A percentile compares a stretch with the other conserved stretches of the same genome.
These are phyloP conservation scores for Sebastes trivittatus DNA, from an alignment of 2,797 vertebrate genomes.

Conservation along the genomic window DNA sequence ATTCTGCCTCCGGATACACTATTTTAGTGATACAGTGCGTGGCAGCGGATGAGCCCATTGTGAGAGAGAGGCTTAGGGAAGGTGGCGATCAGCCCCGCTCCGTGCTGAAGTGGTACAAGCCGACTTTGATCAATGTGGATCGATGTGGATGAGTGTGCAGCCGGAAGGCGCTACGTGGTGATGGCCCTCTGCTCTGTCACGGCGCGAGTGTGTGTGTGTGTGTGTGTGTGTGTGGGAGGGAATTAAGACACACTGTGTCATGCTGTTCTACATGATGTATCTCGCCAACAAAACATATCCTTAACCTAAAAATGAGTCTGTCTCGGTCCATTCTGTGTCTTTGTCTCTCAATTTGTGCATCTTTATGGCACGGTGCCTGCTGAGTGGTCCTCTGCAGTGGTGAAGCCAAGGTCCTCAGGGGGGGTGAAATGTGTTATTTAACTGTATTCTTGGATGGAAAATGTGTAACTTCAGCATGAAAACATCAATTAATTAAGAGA, in stretches of 20 bases:
- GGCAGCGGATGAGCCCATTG: slow-evolving; percentile 15
- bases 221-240: slow-evolving; percentile 12
- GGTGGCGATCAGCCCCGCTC: slow-evolving; percentile 40
- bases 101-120: slow-evolving; percentile 70
- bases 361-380: neutral
- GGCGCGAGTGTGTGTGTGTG: slow-evolving; percentile 17
- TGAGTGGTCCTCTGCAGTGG: neutral
- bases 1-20: neutral
- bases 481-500: neutral
- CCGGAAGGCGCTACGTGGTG: slow-evolving; percentile 62
- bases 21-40: neutral
- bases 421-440: neutral
- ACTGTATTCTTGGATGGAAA: neutral
- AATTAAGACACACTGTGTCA: slow-evolving; percentile 62
- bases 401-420: neutral
- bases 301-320: slow-evolving; percentile 44
- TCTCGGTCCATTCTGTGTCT: slow-evolving; percentile 5
- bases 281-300: slow-evolving; percentile 43
- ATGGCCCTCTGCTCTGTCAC: slow-evolving; percentile 50
- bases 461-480: neutral
- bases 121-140: slow-evolving; percentile 74
- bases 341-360: neutral
- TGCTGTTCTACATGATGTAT: slow-evolving; percentile 44
- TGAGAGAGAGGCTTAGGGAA: slow-evolving; percentile 27
- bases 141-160: slow-evolving; percentile 76